Evolutionary conservation across 2,888 invertebrate genomes (phyloP).

Genomic region (Hyppa rectilinea): DNA sequence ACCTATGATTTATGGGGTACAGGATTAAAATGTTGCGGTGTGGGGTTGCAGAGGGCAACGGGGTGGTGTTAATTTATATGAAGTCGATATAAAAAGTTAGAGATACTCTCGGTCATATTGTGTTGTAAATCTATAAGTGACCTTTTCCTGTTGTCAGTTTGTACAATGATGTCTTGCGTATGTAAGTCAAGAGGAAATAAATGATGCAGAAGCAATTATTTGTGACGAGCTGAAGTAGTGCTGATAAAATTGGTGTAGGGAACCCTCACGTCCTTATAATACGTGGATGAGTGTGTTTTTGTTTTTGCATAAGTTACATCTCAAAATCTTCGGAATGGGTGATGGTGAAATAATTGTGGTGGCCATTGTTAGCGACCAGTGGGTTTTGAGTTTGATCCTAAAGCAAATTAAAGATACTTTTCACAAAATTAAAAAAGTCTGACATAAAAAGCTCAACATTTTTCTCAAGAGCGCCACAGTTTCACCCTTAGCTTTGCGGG

Average conservation of each 20-base stretch:
- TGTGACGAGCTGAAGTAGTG: not conserved
- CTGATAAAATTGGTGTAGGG: not conserved
- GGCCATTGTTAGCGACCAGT: not conserved
- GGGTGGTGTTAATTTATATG: not conserved
- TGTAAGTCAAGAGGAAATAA: not conserved
- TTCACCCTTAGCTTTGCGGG: not conserved
- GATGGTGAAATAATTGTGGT: too few species aligned
- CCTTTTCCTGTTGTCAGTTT: not conserved
- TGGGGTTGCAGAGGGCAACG: conserved; percentile 7
- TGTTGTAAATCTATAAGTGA: not conserved
- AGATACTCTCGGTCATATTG: not conserved
- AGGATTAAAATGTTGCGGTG: conserved; percentile 80
- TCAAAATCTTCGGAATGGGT: not conserved
- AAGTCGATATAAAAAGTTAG: not conserved
- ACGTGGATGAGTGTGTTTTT: not conserved
- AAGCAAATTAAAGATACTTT: not conserved
- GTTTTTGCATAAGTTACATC: not conserved
- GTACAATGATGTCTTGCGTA: not conserved
- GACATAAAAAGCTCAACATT: not conserved
- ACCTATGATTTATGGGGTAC: conserved; percentile 80
- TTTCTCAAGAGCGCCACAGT: not conserved
- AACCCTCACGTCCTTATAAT: not conserved
- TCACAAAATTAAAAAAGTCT: conserved; percentile 10
- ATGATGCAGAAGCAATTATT: not conserved
- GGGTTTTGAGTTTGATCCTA: not conserved